These are phyloP conservation scores for Drosophila guanche DNA, from an alignment of 1,140 invertebrate species.

Conservation along the genomic window DNA sequence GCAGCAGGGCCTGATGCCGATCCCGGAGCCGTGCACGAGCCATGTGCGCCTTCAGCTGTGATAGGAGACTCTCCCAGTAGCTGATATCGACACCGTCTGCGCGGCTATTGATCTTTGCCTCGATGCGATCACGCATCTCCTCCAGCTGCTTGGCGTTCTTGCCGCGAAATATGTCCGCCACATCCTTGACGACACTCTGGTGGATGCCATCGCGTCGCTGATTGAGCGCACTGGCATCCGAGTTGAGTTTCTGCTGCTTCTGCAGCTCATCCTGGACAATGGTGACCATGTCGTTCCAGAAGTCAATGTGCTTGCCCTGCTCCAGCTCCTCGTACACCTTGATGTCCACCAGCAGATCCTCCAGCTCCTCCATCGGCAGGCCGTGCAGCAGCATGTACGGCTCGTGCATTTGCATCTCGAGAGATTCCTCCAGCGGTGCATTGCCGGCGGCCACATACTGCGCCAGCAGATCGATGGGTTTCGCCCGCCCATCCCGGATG, in stretches of 20 bases:
- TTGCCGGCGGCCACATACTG: conserved; percentile 94
- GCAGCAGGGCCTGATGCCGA: conserved; percentile 95
- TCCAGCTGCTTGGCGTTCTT: conserved; percentile 95
- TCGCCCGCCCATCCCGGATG: conserved; percentile 97
- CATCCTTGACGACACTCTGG: conserved; percentile 94
- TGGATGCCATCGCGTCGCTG: conserved; percentile 96
- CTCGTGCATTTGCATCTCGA: conserved; percentile 99
- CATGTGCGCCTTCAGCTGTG: conserved; percentile 97
- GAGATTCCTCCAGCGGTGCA: conserved; percentile 94
- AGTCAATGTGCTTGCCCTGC: conserved; percentile 93
- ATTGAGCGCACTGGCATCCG: conserved; percentile 86
- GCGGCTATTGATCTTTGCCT: conserved; percentile 92
- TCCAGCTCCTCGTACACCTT: conserved; percentile 95
- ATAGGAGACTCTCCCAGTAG: conserved; percentile 98
- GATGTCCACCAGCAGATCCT: conserved; percentile 98
- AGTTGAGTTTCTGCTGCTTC: conserved; percentile 90
- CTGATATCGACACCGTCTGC: conserved; percentile 97
- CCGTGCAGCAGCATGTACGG: conserved; percentile 98
- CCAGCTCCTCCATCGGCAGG: conserved; percentile 95
- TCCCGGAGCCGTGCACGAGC: conserved; percentile 95
- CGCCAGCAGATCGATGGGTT: conserved; percentile 98
- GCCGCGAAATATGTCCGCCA: conserved; percentile 93
- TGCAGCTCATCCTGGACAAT: conserved; percentile 98
- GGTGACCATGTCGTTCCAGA: conserved; percentile 98
- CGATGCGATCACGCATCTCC: conserved; percentile 93